These are phyloP conservation scores for Phycodurus eques DNA, from an alignment of 2,113 vertebrate species.

Conservation along the genomic window DNA sequence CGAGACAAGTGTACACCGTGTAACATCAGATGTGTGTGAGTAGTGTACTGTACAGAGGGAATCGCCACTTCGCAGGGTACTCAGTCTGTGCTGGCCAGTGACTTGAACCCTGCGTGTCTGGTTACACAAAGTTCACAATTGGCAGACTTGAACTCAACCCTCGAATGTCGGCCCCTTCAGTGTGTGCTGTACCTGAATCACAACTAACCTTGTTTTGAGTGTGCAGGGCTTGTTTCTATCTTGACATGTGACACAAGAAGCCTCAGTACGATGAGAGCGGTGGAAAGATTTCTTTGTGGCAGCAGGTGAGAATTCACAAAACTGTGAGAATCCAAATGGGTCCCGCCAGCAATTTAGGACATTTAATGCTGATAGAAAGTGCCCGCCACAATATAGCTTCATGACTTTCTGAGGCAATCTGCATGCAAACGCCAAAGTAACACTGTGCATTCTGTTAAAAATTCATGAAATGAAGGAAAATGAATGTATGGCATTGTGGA, in stretches of 20 bases:
- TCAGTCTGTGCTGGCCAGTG: background rate
- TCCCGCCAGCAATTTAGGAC: background rate
- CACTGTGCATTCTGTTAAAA: background rate
- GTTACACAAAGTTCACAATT: background rate
- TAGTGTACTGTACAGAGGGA: background rate
- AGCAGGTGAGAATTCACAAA: slow-evolving; percentile 1
- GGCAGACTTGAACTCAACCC: background rate
- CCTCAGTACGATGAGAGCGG: background rate
- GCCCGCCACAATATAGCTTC: too few relatives aligned
- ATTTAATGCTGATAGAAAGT: background rate
- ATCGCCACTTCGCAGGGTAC: background rate
- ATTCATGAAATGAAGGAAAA: background rate
- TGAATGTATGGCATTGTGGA: background rate
- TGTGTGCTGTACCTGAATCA: background rate
- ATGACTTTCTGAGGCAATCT: background rate
- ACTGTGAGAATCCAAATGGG: slow-evolving; percentile 1
- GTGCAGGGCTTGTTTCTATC: background rate
- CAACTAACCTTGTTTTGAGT: background rate
- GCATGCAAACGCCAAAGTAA: background rate
- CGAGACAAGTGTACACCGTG: background rate
- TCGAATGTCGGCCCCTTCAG: background rate
- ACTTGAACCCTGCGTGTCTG: background rate
- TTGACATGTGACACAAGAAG: background rate
- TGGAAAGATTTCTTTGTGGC: slow-evolving; percentile 12
- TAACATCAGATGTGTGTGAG: slow-evolving; percentile 5